Evolutionary conservation across 2,888 invertebrate species (phyloP), one percentile per base, ranked within the genome.

Genomic region (Phyto melanocephala): DNA sequence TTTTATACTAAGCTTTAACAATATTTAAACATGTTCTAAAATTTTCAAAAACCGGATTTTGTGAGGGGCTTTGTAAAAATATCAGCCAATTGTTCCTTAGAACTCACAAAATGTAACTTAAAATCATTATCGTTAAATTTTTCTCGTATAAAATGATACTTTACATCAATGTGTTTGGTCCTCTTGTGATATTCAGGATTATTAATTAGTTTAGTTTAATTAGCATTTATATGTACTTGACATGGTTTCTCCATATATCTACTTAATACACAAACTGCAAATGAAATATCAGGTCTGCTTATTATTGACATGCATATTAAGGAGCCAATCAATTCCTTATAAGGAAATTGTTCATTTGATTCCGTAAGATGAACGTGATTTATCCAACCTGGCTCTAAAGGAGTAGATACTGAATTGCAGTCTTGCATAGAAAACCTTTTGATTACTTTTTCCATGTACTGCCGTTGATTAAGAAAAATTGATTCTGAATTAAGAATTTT

Each of bases 401-500:
- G 70, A n/a, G 58, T 71, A 17, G 45, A 42, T n/a, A 58, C 45
- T 4, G 22, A 13, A 45, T 71, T 71, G 28, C 56, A 54, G 11
- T n/a, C n/a, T n/a, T n/a, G n/a, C n/a, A n/a, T n/a, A n/a, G n/a
- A n/a, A n/a, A n/a, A n/a, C n/a, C n/a, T 71, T 20, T 17, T 40
- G 13, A 63, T 35, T 6, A 63, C 11, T 40, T 74, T 63, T 54
- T 74, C 63, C 11, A 54, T 42, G 52, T 74, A 74, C 13, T 28
- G 35, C n/a, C n/a, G n/a, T n/a, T n/a, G n/a, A n/a, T n/a, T n/a
- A n/a, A n/a, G n/a, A 42, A 72, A 62, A 24, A 72, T 37, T 20
- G 22, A 37, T 28, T 42, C 72, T 22, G 60, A 47, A 11, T 22
- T 8, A 15, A 52, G 33, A 40, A 58, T 65, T 45, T 65, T 28